phyloP scores from a whole-genome alignment of 2,888 invertebrate species.

The Halocaridina rubra region DNA sequence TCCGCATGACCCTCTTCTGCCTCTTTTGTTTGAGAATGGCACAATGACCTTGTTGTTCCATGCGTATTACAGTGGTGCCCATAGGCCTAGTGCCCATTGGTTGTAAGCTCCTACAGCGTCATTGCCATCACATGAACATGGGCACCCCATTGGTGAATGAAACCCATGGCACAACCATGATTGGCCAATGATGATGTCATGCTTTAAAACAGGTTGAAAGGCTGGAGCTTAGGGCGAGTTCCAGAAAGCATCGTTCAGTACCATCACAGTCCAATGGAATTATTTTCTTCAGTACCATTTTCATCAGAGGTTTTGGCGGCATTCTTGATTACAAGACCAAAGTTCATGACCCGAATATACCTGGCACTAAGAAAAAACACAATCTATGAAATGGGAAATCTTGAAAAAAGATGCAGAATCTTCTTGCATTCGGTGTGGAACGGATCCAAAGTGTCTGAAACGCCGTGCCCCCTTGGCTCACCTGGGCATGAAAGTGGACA shows the following conservation, averaged over 20 bases:
- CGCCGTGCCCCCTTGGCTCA: background rate
- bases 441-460: background rate
- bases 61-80: background rate
- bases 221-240: background rate
- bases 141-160: background rate
- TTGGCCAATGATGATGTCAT: conserved; percentile 23
- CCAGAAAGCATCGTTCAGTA: background rate
- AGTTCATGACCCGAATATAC: too few species aligned
- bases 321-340: too few species aligned
- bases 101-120: background rate
- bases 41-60: background rate
- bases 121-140: background rate
- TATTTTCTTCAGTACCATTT: too few species aligned
- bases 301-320: too few species aligned
- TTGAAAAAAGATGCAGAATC: too few species aligned
- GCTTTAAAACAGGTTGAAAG: conserved; percentile 5
- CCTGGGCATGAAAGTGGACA: conserved; percentile 7
- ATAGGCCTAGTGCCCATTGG: conserved; percentile 22
- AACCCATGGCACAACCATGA: conserved; percentile 9
- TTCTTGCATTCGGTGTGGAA: too few species aligned
- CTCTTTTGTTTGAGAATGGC: background rate
- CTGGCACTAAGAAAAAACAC: too few species aligned
- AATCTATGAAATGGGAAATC: too few species aligned
- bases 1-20: too few species aligned
- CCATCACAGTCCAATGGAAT: too few species aligned